phyloP scores from a whole-genome alignment of 1,140 invertebrate species.

The Polypedilum vanderplanki region DNA sequence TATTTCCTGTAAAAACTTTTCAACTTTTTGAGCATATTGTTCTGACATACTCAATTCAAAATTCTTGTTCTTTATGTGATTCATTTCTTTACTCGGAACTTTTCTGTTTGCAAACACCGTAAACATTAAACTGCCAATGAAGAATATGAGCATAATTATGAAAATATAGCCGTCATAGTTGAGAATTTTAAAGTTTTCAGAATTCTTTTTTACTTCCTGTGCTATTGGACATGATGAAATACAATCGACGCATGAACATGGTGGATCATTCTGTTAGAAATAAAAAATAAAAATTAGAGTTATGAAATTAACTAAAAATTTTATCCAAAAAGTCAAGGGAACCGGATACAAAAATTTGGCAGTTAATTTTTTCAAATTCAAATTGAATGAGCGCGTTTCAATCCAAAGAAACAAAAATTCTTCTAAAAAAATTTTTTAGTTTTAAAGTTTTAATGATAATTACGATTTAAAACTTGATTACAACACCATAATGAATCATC shows the following conservation, averaged over 20 bases:
- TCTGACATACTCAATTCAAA: constrained; percentile 55
- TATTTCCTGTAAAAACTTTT: constrained; percentile 63
- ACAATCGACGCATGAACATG: constrained; percentile 89
- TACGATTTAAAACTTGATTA: no score
- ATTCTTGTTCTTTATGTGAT: constrained; percentile 36
- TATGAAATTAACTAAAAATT: constrained; percentile 30
- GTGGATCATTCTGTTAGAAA: constrained; percentile 48
- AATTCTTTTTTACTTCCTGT: constrained; percentile 54
- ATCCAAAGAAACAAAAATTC: no score
- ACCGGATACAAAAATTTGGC: no score
- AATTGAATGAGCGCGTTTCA: no score
- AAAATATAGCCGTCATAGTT: constrained; percentile 68
- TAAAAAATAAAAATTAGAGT: constrained; percentile 29
- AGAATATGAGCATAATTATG: constrained; percentile 67
- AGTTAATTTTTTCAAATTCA: no score
- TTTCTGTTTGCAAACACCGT: constrained; percentile 46
- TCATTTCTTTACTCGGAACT: neutral
- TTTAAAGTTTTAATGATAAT: no score
- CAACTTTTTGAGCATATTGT: constrained; percentile 67
- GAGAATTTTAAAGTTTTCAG: constrained; percentile 60
- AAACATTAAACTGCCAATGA: constrained; percentile 60
- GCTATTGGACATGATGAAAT: constrained; percentile 67
- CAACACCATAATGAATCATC: no score
- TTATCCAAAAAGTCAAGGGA: no score
- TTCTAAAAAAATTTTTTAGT: no score